A percentile compares a stretch with the other conserved stretches of the same genome.
Conservation (phyloP, 35 echinoderm and acorn worm genomes). For the Stichopus chloronotus region DNA sequence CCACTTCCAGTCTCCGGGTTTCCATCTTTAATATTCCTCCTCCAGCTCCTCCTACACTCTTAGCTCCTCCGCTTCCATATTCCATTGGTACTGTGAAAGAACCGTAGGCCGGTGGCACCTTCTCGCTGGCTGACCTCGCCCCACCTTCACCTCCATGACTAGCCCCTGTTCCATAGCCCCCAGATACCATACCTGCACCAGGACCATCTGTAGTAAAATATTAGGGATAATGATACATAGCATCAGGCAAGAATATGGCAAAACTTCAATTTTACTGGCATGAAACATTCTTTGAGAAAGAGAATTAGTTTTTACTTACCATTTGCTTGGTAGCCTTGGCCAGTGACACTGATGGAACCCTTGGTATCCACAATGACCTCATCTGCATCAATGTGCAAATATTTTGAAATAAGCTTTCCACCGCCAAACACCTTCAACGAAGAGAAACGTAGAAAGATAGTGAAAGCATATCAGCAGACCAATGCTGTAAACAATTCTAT, state of each 20-base stretch:
- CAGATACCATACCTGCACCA: conserved; percentile 68
- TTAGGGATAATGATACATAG: neutral
- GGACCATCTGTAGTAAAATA: conserved; percentile 58
- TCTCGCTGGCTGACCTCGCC: conserved; percentile 22
- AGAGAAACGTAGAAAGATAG: neutral
- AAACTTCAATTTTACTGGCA: no score
- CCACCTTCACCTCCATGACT: conserved; percentile 85
- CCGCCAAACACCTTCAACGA: conserved; percentile 77
- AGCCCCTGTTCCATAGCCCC: conserved; percentile 67
- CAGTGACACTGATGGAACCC: conserved; percentile 67
- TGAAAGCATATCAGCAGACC: neutral
- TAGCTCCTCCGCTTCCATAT: conserved; percentile 77
- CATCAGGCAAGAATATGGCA: neutral
- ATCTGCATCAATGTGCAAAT: conserved; percentile 79
- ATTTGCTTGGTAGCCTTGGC: conserved; percentile 48
- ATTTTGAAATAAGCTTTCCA: conserved; percentile 60
- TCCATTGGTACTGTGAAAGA: conserved; percentile 74
- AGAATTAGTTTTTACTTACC: conserved; percentile 48
- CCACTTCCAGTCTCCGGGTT: conserved; percentile 60
- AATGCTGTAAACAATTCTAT: no score
- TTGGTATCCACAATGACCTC: conserved; percentile 79
- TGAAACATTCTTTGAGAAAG: no score
- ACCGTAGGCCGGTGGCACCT: conserved; percentile 71
- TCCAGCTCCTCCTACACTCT: conserved; percentile 50
- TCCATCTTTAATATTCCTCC: conserved; percentile 74